phyloP scores from a whole-genome alignment of 2,888 invertebrate species.

The Zele albiditarsus region DNA sequence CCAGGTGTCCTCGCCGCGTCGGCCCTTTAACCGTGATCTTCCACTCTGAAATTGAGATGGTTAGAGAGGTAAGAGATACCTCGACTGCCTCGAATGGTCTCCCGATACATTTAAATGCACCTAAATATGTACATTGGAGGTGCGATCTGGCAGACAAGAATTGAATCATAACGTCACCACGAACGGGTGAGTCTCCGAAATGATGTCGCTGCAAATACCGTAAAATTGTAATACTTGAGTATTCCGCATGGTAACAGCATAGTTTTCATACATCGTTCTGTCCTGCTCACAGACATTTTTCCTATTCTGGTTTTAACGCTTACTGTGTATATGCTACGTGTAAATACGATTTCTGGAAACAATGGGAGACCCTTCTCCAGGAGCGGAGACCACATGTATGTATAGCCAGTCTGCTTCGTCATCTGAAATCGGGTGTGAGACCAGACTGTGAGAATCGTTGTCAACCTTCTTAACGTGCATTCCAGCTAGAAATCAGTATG shows the following conservation, averaged over 20 bases:
- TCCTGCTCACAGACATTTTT: not conserved
- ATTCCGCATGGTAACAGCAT: not conserved
- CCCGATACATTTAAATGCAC: constrained; percentile 6
- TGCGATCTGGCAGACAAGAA: constrained; percentile 38
- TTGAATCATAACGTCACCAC: constrained; percentile 49
- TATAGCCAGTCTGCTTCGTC: constrained; percentile 43
- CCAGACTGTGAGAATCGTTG: constrained; percentile 39
- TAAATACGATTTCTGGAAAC: constrained; percentile 7
- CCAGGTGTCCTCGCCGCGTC: not conserved
- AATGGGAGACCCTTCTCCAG: constrained; percentile 19
- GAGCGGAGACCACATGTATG: constrained; percentile 36
- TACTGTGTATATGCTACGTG: not conserved
- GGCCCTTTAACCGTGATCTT: constrained; percentile 40
- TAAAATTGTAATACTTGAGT: not conserved
- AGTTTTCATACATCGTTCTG: not conserved
- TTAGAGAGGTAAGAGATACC: constrained; percentile 47
- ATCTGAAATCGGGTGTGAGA: constrained; percentile 50
- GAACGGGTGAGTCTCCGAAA: constrained; percentile 1
- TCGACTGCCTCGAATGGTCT: constrained; percentile 32
- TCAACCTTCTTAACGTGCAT: constrained; percentile 45
- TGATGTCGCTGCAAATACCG: not conserved
- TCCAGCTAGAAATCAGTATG: constrained; percentile 30
- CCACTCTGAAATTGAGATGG: constrained; percentile 50
- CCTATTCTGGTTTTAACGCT: not conserved
- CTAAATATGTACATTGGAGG: constrained; percentile 1